Percentiles rank a stretch among this genome's conserved stretches.
Conservation (phyloP, 1,140 invertebrate genomes). For the Ridgeia piscesae region DNA sequence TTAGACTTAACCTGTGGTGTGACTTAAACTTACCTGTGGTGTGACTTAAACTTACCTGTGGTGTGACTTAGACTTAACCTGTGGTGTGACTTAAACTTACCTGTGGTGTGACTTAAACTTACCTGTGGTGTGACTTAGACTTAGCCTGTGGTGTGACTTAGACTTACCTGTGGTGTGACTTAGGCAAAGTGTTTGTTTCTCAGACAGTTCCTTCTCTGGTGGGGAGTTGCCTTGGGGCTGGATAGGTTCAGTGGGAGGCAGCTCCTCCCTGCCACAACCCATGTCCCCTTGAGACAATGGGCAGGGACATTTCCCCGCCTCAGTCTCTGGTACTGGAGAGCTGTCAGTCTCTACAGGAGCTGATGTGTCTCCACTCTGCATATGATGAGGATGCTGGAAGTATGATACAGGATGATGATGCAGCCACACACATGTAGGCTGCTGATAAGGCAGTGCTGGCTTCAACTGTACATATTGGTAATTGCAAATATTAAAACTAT, state of each 20-base stretch:
- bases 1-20: no score
- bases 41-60: no score
- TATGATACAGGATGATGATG: not conserved
- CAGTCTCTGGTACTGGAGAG: not conserved
- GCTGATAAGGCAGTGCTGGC: no score
- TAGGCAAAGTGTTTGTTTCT: not conserved
- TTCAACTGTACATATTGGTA: no score
- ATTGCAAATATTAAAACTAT: no score
- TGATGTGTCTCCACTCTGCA: not conserved
- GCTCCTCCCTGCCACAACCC: not conserved
- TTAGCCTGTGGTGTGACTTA: no score
- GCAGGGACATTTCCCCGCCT: not conserved
- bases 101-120: no score
- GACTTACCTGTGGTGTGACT: not conserved
- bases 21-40: no score
- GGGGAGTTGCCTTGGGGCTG: not conserved
- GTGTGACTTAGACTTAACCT: no score
- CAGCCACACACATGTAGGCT: not conserved
- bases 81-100: no score
- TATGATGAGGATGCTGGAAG: not conserved
- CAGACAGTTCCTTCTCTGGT: not conserved
- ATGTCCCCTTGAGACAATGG: not conserved
- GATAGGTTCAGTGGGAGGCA: not conserved
- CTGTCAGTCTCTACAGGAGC: not conserved
- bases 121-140: no score